These are phyloP conservation scores for Malurus melanocephalus DNA, from an alignment of 2,113 vertebrate species.

Conservation along the genomic window DNA sequence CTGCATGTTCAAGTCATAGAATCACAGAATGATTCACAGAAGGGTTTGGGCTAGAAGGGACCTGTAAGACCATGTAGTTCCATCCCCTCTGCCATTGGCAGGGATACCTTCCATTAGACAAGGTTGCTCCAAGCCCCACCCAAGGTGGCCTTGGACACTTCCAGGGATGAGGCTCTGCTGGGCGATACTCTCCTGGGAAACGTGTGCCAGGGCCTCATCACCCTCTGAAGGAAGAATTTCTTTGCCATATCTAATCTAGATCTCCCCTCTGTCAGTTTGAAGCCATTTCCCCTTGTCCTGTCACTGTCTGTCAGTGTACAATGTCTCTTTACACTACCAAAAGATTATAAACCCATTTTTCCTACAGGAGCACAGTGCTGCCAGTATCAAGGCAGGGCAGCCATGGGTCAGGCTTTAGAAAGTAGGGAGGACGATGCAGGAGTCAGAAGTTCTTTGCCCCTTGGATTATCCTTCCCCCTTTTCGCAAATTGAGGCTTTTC, in stretches of 20 bases:
- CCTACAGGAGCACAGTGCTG: neutral
- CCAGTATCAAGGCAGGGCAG: neutral
- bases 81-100: neutral
- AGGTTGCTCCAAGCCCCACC: neutral
- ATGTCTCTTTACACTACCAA: neutral
- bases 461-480: neutral
- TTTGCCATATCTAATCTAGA: accelerated
- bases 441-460: neutral
- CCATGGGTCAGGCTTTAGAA: neutral
- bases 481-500: neutral
- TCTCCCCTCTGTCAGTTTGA: neutral
- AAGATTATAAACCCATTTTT: neutral
- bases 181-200: neutral
- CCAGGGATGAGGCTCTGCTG: neutral
- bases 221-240: neutral
- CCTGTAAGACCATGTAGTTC: neutral
- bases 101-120: neutral
- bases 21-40: neutral
- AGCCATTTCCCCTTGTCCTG: neutral
- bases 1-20: neutral
- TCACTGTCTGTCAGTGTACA: neutral
- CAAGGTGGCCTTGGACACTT: neutral
- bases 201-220: neutral
- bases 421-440: neutral
- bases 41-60: neutral